Evolutionary conservation across 2,113 vertebrate genomes (phyloP).

Genomic region (Tragelaphus buxtoni): DNA sequence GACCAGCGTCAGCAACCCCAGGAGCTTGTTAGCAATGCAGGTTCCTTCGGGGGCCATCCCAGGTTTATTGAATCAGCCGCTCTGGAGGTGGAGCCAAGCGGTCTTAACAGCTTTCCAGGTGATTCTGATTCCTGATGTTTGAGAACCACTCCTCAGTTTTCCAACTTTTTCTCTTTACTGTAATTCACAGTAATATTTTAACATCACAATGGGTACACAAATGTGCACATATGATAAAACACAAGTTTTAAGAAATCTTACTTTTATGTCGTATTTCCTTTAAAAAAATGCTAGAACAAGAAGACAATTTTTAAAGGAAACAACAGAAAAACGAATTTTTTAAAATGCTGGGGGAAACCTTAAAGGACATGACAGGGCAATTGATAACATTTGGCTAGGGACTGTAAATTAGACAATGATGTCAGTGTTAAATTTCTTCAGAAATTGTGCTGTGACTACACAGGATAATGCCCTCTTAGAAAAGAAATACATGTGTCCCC

Average conservation of each 20-base stretch:
- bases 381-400: not conserved
- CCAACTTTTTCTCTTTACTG: not conserved
- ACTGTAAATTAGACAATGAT: not conserved
- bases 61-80: not conserved
- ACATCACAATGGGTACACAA: rapidly evolving
- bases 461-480: not conserved
- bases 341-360: not conserved
- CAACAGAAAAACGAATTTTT: not conserved
- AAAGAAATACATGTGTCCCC: not conserved
- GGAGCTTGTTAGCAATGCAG: not conserved
- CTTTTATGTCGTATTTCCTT: not conserved
- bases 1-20: not conserved
- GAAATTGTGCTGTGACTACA: not conserved
- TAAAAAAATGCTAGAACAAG: not conserved
- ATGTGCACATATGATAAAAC: not conserved
- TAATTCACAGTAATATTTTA: not conserved
- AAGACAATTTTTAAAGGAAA: not conserved
- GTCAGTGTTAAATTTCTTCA: not conserved
- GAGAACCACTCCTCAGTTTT: not conserved
- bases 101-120: not conserved
- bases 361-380: not conserved
- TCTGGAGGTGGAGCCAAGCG: not conserved
- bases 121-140: not conserved
- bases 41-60: not conserved
- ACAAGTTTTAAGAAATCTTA: not conserved